Evolutionary conservation across 2,113 vertebrate species (phyloP), one percentile per base, ranked within the genome.

Genomic region (Trinectes maculatus): DNA sequence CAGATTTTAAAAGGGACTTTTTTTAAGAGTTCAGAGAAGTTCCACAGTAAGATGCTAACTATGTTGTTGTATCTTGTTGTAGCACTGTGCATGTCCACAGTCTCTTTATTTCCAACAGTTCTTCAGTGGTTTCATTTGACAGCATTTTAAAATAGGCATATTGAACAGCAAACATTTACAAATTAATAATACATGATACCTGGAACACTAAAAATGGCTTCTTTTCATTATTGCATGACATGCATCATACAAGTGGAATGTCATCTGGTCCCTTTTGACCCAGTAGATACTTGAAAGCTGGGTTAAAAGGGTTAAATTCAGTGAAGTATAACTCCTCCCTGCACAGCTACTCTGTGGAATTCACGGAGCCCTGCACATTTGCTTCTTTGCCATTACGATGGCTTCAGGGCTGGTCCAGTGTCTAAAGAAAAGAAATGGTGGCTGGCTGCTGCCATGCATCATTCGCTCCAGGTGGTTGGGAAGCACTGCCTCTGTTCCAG

Each of bases 281-380:
- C 28, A n/a, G 28, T 21, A 42, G 39, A 9, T 26, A 11, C 13
- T 25, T 19, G 7, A 31, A 5, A 24, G 22, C 18, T 64, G 59
- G 36, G 15, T 15, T 16, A 26, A 1, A 85, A 60, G 83, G 65
- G 84, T 89, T 91, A 90, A 88, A 33, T 33, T 43, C 1, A 13
- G 39, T 28, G 5, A 49, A 12, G 18, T 2, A 0, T 64, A 57
- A 70, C 76, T 10, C 77, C 85, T 83, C 84, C 89, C 70, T 68
- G n/a, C 28, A 47, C 48, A 9, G 44, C 21, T 10, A 9, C 21
- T 18, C 36, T 67, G 5, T 40, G 18, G 1, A 10, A 72, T 51
- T 65, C 85, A 85, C 25, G 16, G 9, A 52, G 77, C 8, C 52
- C 10, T 8, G 2, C 28, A 8, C 18, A 63, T 43, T 71, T 77